Conservation (phyloP, 1,140 invertebrate genomes). For the Epicauta chinensis region DNA sequence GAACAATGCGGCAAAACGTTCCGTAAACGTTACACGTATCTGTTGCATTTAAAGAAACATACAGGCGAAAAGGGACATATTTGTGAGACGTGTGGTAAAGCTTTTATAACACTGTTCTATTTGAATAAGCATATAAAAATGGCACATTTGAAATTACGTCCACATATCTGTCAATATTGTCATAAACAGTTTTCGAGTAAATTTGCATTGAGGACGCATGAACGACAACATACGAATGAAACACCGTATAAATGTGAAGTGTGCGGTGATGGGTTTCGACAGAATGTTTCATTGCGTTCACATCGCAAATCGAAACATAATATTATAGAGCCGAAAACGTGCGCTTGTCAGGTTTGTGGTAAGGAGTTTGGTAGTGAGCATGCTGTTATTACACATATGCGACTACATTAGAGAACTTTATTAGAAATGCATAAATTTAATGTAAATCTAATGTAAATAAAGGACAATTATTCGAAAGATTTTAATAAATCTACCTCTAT, state of each 20-base stretch:
- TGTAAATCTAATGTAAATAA: too few species aligned
- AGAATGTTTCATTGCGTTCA: slow-evolving; percentile 9
- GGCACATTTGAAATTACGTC: slow-evolving; percentile 6
- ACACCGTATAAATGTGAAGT: slow-evolving; percentile 10
- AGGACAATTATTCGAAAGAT: too few species aligned
- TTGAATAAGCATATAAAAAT: slow-evolving; percentile 12
- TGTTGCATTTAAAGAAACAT: slow-evolving; percentile 7
- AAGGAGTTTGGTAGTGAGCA: slow-evolving; percentile 3
- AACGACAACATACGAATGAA: slow-evolving; percentile 11
- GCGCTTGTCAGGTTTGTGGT: slow-evolving; percentile 4
- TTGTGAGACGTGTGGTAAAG: slow-evolving; percentile 10
- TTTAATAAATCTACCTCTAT: too few species aligned
- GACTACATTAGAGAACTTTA: background rate
- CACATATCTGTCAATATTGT: slow-evolving; percentile 8
- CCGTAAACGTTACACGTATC: slow-evolving; percentile 1
- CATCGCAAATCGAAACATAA: slow-evolving; percentile 9
- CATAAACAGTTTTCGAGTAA: slow-evolving; percentile 6
- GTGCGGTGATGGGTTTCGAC: slow-evolving; percentile 6
- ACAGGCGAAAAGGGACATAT: slow-evolving; percentile 1
- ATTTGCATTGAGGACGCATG: slow-evolving; percentile 4
- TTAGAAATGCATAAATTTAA: too few species aligned
- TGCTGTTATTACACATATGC: slow-evolving; percentile 3
- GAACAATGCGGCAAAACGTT: slow-evolving; percentile 6
- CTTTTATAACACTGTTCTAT: slow-evolving; percentile 2
- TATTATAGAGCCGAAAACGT: slow-evolving; percentile 9